phyloP scores from a whole-genome alignment of 2,888 invertebrate species.

The Fragum fragum region DNA sequence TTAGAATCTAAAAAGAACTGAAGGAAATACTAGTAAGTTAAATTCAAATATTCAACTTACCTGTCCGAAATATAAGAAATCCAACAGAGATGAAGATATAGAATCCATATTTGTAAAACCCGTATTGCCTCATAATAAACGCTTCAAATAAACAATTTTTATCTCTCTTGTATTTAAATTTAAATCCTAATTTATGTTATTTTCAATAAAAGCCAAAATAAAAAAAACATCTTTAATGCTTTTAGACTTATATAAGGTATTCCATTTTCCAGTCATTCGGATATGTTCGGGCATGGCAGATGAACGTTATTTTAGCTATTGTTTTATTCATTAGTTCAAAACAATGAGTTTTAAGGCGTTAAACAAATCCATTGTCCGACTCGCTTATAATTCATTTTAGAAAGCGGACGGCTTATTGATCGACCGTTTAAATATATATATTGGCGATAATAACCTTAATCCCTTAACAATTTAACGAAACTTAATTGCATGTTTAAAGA shows the following conservation, averaged over 20 bases:
- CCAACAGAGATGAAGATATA: neutral
- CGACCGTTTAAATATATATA: constrained; percentile 1
- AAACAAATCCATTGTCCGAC: neutral
- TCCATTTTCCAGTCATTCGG: neutral
- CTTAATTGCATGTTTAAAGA: too few species aligned
- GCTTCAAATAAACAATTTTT: too few species aligned
- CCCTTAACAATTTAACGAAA: neutral
- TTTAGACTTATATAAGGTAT: neutral
- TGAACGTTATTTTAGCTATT: constrained; percentile 8
- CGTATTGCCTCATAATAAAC: neutral
- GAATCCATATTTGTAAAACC: neutral
- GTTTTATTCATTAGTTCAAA: constrained; percentile 14
- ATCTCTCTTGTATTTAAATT: too few species aligned
- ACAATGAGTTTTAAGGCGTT: neutral
- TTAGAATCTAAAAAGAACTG: too few species aligned
- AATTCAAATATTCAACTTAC: neutral
- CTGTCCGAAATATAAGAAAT: neutral
- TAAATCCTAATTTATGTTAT: neutral
- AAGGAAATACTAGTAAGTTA: too few species aligned
- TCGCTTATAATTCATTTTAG: neutral
- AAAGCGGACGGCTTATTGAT: constrained; percentile 11
- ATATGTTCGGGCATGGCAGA: constrained; percentile 11
- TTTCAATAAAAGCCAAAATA: neutral
- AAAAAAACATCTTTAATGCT: too few species aligned
- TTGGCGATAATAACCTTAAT: neutral